phyloP scores from a whole-genome alignment of 2,888 invertebrate genomes.

The Plagodis dolabraria region DNA sequence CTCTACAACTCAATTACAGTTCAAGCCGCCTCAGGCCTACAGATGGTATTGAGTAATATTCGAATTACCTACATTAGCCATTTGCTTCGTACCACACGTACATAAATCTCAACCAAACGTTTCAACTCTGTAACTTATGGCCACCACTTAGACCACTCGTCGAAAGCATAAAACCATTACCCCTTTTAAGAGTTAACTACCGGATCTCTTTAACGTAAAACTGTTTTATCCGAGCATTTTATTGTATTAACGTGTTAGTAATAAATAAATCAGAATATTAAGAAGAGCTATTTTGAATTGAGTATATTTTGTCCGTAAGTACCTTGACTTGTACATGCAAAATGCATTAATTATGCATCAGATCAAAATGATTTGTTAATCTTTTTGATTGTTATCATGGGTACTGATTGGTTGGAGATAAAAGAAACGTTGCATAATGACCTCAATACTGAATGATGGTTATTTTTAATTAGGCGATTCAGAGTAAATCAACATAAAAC shows the following conservation, averaged over 20 bases:
- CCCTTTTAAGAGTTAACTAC: constrained; percentile 49
- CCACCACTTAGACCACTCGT: constrained; percentile 39
- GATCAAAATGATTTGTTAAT: constrained; percentile 37
- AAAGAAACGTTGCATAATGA: too few relatives aligned
- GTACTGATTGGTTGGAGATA: too few relatives aligned
- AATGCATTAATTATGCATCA: too few relatives aligned
- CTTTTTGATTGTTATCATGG: too few relatives aligned
- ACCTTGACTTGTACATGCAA: too few relatives aligned
- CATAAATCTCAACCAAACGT: constrained; percentile 34
- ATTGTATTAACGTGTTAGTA: constrained; percentile 48
- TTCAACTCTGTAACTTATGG: constrained; percentile 35
- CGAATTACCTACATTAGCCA: constrained; percentile 29
- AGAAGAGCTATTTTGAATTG: constrained; percentile 7
- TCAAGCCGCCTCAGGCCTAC: constrained; percentile 16
- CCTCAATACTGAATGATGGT: too few relatives aligned
- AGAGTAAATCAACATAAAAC: too few relatives aligned
- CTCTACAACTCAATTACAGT: constrained; percentile 44
- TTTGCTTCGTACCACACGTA: constrained; percentile 28
- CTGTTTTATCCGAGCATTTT: constrained; percentile 44
- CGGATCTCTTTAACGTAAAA: constrained; percentile 53
- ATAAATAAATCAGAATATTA: constrained; percentile 47
- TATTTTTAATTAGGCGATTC: too few relatives aligned
- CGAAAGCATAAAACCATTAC: constrained; percentile 48
- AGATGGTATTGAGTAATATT: constrained; percentile 25
- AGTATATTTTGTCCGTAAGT: too few relatives aligned